A percentile compares a stretch with the other conserved stretches of the same genome.
Evolutionary conservation across 35 echinoderm and acorn worm genomes (phyloP).

Genomic region (Eucidaris tribuloides): DNA sequence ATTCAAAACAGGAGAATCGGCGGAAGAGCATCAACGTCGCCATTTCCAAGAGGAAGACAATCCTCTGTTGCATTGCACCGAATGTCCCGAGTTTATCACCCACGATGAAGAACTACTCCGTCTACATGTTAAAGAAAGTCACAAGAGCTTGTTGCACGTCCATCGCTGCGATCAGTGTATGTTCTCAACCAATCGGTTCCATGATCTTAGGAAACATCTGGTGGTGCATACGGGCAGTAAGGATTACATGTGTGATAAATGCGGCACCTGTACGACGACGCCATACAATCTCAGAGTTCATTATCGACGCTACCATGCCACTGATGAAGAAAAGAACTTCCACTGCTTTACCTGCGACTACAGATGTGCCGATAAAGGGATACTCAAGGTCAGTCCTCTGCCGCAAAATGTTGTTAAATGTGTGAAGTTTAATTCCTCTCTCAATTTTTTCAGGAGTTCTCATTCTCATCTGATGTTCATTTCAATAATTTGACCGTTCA

Average conservation of each 20-base stretch:
- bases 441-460: too few species aligned
- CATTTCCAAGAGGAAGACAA: background rate
- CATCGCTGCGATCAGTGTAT: conserved; percentile 72
- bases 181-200: conserved; percentile 65
- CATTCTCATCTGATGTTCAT: too few species aligned
- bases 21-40: conserved; percentile 20
- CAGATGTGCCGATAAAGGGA: conserved; percentile 74
- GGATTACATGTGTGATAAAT: conserved; percentile 78
- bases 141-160: conserved; percentile 61
- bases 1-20: background rate
- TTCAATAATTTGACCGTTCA: too few species aligned
- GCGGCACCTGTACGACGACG: conserved; percentile 75
- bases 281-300: conserved; percentile 84
- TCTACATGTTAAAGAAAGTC: conserved; percentile 54
- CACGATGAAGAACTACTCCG: conserved; percentile 39
- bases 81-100: conserved; percentile 57
- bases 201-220: conserved; percentile 87
- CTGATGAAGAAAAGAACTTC: conserved; percentile 71
- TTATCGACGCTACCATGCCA: conserved; percentile 60
- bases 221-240: conserved; percentile 67
- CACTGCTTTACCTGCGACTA: conserved; percentile 55
- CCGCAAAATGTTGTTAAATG: too few species aligned
- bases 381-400: conserved; percentile 59
- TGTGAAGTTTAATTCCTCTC: too few species aligned
- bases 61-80: conserved; percentile 48